These are phyloP conservation scores for Labroides dimidiatus DNA, from an alignment of 2,797 vertebrate genomes.

Conservation along the genomic window DNA sequence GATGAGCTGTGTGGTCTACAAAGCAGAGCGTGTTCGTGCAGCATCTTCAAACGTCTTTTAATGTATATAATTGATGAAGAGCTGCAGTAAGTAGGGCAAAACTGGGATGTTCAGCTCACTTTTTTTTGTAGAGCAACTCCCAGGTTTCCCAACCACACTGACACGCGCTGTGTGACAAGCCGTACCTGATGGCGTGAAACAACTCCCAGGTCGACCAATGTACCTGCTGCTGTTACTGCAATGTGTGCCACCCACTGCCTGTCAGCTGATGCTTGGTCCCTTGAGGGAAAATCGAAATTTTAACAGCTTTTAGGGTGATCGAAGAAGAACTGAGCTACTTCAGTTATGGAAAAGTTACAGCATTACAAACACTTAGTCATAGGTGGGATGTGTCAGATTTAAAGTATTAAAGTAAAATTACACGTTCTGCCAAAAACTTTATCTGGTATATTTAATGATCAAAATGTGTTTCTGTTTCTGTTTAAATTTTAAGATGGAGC, in stretches of 20 bases:
- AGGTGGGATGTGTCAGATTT: neutral
- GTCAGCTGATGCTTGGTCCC: constrained; percentile 42
- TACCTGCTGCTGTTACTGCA: constrained; percentile 50
- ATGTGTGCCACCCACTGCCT: constrained; percentile 42
- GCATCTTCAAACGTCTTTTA: constrained; percentile 49
- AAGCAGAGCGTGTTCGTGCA: constrained; percentile 41
- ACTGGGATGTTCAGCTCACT: constrained; percentile 41
- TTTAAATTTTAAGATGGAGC: too few relatives aligned
- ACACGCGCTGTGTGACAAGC: constrained; percentile 46
- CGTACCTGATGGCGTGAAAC: constrained; percentile 58
- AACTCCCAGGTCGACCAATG: constrained; percentile 62
- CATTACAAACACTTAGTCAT: neutral
- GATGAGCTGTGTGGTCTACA: constrained; percentile 47
- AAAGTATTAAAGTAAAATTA: neutral
- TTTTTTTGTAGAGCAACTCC: constrained; percentile 64
- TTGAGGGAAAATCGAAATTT: constrained; percentile 27
- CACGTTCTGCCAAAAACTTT: neutral
- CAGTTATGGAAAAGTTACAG: constrained; percentile 6
- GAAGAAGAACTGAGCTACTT: neutral
- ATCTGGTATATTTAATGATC: neutral
- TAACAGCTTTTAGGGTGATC: neutral
- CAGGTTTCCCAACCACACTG: constrained; percentile 45
- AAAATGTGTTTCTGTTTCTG: too few relatives aligned
- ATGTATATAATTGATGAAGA: constrained; percentile 68
- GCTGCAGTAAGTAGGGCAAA: constrained; percentile 66